Evolutionary conservation across 2,113 vertebrate genomes (phyloP).

Genomic region (Turnix velox): DNA sequence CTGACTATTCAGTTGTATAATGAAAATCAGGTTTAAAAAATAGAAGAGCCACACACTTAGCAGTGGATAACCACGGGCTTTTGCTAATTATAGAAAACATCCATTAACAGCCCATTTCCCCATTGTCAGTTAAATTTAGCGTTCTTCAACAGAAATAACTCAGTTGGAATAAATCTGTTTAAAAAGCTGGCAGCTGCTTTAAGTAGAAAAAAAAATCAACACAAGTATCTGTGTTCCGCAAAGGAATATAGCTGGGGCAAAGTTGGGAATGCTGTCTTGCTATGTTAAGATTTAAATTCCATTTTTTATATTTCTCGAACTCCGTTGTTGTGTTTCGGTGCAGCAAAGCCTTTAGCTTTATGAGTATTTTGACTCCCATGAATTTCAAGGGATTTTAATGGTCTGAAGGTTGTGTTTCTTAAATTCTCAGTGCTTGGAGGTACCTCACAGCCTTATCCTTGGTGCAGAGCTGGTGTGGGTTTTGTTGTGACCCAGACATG

Average conservation of each 20-base stretch:
- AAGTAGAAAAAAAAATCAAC: not conserved
- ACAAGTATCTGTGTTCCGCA: not conserved
- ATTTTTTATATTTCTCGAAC: not conserved
- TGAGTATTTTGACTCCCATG: not conserved
- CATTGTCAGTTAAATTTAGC: constrained; percentile 4
- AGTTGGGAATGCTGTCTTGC: not conserved
- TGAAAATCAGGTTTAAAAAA: not conserved
- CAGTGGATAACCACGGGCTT: not conserved
- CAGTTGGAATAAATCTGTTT: not conserved
- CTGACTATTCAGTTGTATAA: not conserved
- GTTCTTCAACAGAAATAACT: not conserved
- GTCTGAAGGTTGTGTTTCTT: not conserved
- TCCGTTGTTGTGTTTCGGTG: not conserved
- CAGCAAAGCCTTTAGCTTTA: not conserved
- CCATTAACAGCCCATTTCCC: not conserved
- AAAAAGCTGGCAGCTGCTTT: constrained; percentile 13
- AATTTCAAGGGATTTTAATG: not conserved
- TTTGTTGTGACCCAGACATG: not conserved
- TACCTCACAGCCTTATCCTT: not conserved
- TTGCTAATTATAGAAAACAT: not conserved
- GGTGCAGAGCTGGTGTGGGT: not conserved
- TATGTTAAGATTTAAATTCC: not conserved
- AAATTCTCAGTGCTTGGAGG: not conserved
- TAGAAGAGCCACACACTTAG: not conserved
- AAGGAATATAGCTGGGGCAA: not conserved